Base-by-base conservation (phyloP, 2,888 invertebrate species). In the Meiosimyza decipiens region DNA sequence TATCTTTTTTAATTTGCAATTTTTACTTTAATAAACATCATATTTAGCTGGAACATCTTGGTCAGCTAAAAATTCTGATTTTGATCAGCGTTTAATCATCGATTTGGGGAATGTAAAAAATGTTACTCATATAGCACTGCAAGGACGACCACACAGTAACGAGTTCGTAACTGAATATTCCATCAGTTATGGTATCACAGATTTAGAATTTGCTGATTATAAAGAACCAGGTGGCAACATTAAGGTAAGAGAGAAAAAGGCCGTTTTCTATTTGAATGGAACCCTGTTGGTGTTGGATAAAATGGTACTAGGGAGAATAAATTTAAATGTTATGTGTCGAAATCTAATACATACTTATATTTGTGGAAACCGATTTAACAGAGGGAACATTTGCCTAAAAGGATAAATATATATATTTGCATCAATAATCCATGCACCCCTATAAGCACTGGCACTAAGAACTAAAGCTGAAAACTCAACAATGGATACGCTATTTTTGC, bases 161-260 rank as follows among this genome's bases (percentile, higher is more conserved):
- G 97, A 98, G 88, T 98, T 92, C 89, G 95, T 98, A 73, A 94
- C 94, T 87, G 97, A 98, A 87, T 99, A 94, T 88, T 93, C 93
- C 85, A 92, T 99, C 84, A 95, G 96, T 88, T 98, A 96, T 88
- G 95, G 96, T 77, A 93, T 94, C 80, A 96, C 95, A 84, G 95
- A 95, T 76, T 91, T 93, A 82, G 96, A 97, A 88, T 97, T 93
- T 88, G 92, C 94, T 73, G 93, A 93, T 85, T 96, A 94, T 88
- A 95, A 95, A 89, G 96, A 96, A 79, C 91, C 94, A 67, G 94
- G 95, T 82, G 97, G 97, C 79, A 94, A 95, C 88, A 89, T 92
- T 77, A 95, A 95, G 96, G 96, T 96, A 92, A 92, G 84, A 60
- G 64, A 49, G 40, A 6, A n/a, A 64, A 50, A 28, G 28, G 28